Evolutionary conservation across 2,113 vertebrate genomes (phyloP), one percentile per base, ranked within the genome.

Genomic region (Herpetotheres cachinnans): DNA sequence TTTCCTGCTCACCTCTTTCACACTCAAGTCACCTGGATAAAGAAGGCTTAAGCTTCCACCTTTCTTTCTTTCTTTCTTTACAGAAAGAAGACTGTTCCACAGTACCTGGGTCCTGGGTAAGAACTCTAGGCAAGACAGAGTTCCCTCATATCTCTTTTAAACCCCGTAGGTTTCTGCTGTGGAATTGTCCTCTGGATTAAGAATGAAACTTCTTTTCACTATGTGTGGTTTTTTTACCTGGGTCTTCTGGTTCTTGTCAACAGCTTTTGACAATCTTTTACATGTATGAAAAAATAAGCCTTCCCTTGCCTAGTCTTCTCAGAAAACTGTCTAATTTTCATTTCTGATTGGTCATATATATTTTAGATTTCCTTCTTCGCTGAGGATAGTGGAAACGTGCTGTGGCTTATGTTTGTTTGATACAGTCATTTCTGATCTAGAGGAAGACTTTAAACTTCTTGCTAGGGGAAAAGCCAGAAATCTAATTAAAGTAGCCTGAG

Each of bases 11-110:
- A 21, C 49, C 0, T 65, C 86, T 93, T 90, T 95, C 78, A 73
- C 30, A 0, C 25, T 62, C 54, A 62, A 77, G 55, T 71, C 82
- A 91, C 25, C 29, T 62, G 42, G 79, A 70, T 77, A 83, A 93
- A 97, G 94, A 95, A 95, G 94, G 95, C 87, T 97, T 96, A 97
- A 96, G 96, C 87, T 95, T 96, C 96, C 94, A 96, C 91, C 87
- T 95, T 95, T 96, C 91, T 97, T 97, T 97, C 86, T 86, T 93
- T 94, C 94, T 96, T 97, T 97, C 97, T 97, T 97, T 96, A 88
- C 95, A 97, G 96, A 97, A 97, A 95, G 96, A 95, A 95, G 96
- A 96, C 67, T 95, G 54, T 95, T 89, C 91, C 91, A 97, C 84
- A 97, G 63, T 95, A 83, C 93, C 87, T 91, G 95, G 78, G 95